Percentiles rank a stretch among this genome's conserved stretches.
Conservation (phyloP, 2,113 vertebrate species). For the Channa maculata region DNA sequence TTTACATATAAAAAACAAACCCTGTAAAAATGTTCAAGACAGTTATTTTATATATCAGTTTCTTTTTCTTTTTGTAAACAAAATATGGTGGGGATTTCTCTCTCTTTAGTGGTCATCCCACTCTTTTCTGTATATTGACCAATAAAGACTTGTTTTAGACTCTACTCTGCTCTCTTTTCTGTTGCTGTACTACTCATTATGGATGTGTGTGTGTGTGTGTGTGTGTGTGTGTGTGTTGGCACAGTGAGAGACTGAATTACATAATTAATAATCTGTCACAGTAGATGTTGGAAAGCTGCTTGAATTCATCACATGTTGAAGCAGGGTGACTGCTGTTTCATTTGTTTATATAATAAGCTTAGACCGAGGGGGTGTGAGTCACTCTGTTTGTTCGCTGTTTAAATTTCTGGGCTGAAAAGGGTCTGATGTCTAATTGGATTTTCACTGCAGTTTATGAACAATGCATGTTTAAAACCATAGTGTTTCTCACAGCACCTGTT, state of each 20-base stretch:
- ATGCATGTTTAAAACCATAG: not conserved
- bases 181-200: constrained; percentile 2
- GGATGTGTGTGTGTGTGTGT: not conserved
- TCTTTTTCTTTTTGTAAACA: constrained; percentile 82
- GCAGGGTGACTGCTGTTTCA: constrained; percentile 4
- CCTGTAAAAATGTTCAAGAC: constrained; percentile 82
- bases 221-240: not conserved
- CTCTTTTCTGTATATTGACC: constrained; percentile 95
- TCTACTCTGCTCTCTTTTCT: constrained; percentile 35
- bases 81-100: constrained; percentile 77
- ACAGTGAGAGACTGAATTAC: not conserved
- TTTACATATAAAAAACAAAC: constrained; percentile 79
- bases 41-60: constrained; percentile 82
- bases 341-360: constrained; percentile 26
- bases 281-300: constrained; percentile 6
- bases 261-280: constrained; percentile 22
- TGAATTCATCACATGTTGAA: constrained; percentile 8
- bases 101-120: constrained; percentile 87
- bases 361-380: not conserved
- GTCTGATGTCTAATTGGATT: not conserved
- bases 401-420: not conserved
- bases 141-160: constrained; percentile 98
- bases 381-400: constrained; percentile 2
- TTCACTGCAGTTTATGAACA: not conserved
- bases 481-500: not conserved